Base-by-base conservation (phyloP, 1,140 invertebrate species). In the Drosophila nigrodunni region DNA sequence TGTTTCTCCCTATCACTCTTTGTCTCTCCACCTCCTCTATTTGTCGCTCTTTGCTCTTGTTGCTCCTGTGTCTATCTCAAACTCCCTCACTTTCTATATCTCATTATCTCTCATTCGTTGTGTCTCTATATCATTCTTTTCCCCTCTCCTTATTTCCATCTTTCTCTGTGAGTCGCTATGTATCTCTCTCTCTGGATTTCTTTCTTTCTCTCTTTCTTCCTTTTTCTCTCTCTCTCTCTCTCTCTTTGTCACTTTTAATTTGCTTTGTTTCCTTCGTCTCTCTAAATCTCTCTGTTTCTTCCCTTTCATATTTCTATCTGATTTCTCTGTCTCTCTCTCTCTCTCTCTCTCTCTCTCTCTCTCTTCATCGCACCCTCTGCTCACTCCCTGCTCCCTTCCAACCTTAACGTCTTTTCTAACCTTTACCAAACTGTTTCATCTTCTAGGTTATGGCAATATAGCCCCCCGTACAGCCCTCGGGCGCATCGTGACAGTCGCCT, bases 401-500 rank as follows among this genome's bases (percentile, higher is more conserved):
- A 35, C 37, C 35, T 7, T 15, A 15, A 15, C 15, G 15, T 15
- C 0, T 11, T n/a, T 2, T 25, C 10, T 25, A 54, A 54, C 9
- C 7, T 41, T 4, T 41, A 1, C 11, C 9, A 13, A 7, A 11
- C 7, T 35, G 6, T 37, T 55, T 10, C 13, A 9, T 21, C 11
- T 15, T 34, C 1, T 47, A 97, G 97, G 97, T 83, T 98, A 98
- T 91, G 97, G 97, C 9, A 97, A 97, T 83, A 96, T 98, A 34
- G 95, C 96, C 0, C 97, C 97, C 1, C 94, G 95, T 68, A 96
- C 96, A n/a, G 94, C 95, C 1, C 93, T 96, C 41, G 97, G 97
- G 0, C 96, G 97, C 92, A 94, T 97, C 34, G 95, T 97, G 0
- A 98, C 97, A 4, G 96, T 98, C 91, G 95, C 96, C 7, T 98